Evolutionary conservation across 2,888 invertebrate genomes (phyloP).

Genomic region (Drosophila greeni): DNA sequence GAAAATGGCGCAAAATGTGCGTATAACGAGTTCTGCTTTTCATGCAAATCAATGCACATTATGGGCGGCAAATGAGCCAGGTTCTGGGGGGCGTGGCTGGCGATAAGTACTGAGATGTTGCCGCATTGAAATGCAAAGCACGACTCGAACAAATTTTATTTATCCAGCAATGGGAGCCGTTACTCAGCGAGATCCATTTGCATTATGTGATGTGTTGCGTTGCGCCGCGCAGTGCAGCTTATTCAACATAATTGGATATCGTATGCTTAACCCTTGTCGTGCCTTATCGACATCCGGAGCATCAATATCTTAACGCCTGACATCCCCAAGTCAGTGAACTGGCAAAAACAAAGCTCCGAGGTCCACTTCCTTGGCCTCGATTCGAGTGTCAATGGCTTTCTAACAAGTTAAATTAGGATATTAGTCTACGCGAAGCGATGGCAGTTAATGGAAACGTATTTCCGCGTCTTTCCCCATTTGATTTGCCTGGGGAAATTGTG

Average conservation of each 20-base stretch:
- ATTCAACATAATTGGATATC: slow-evolving; percentile 35
- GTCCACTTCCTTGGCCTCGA: slow-evolving; percentile 9
- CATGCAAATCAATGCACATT: slow-evolving; percentile 62
- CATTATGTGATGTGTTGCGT: slow-evolving; percentile 23
- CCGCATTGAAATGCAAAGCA: slow-evolving; percentile 56
- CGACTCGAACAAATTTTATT: slow-evolving; percentile 52
- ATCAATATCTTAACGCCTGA: slow-evolving; percentile 13
- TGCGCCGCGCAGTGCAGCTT: slow-evolving; percentile 5
- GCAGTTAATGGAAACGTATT: not conserved
- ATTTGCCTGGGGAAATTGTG: slow-evolving; percentile 6
- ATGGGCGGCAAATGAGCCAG: slow-evolving; percentile 56
- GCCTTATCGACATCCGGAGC: slow-evolving; percentile 49
- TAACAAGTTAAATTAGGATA: slow-evolving; percentile 1
- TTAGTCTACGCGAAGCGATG: not conserved
- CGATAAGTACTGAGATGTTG: slow-evolving; percentile 16
- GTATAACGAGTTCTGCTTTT: slow-evolving; percentile 59
- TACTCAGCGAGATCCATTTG: slow-evolving; percentile 47
- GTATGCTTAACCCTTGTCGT: slow-evolving; percentile 31
- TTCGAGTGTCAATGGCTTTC: slow-evolving; percentile 21
- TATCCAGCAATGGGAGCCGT: slow-evolving; percentile 46
- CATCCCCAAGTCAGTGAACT: slow-evolving; percentile 14
- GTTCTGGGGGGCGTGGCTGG: slow-evolving; percentile 18
- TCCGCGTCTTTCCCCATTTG: slow-evolving; percentile 1
- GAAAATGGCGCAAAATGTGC: slow-evolving; percentile 59
- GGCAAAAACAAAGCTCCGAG: not conserved